phyloP scores from a whole-genome alignment of 2,113 vertebrate species.

The Nanorana parkeri region DNA sequence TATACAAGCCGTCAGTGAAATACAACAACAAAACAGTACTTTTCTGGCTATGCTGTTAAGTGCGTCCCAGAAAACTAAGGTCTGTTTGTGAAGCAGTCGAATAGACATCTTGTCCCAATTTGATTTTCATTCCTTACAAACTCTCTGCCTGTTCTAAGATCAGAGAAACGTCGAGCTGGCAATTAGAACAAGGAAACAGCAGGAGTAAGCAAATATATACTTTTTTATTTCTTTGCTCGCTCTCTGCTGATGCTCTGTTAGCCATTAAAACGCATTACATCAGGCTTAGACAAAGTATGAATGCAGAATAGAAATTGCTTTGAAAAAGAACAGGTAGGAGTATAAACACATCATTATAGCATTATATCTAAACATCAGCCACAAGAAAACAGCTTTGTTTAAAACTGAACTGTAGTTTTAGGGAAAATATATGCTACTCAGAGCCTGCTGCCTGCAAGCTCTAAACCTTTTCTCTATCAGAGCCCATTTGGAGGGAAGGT shows the following conservation, averaged over 20 bases:
- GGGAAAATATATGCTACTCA: background rate
- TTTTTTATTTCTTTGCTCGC: conserved; percentile 17
- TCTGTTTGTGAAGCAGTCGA: conserved; percentile 9
- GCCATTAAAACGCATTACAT: conserved; percentile 13
- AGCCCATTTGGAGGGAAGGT: no score
- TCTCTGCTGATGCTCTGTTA: conserved; percentile 21
- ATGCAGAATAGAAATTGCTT: background rate
- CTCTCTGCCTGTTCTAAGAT: conserved; percentile 6
- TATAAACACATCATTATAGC: conserved; percentile 19
- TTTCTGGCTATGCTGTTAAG: conserved; percentile 13
- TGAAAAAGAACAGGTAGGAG: conserved; percentile 16
- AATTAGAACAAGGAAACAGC: conserved; percentile 28
- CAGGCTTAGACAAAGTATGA: conserved; percentile 4
- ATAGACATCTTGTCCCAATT: conserved; percentile 4
- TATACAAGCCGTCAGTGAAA: background rate
- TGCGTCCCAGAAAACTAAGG: background rate
- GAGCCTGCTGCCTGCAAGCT: no score
- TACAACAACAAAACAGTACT: background rate
- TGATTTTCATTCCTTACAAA: conserved; percentile 16
- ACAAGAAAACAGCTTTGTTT: conserved; percentile 11
- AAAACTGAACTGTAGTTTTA: background rate
- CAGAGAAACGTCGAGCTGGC: background rate
- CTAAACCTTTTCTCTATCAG: no score
- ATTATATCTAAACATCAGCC: conserved; percentile 10
- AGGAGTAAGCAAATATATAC: conserved; percentile 21